Base-by-base conservation (phyloP, 2,888 invertebrate genomes). In the Nephrocerus scutellatus region DNA sequence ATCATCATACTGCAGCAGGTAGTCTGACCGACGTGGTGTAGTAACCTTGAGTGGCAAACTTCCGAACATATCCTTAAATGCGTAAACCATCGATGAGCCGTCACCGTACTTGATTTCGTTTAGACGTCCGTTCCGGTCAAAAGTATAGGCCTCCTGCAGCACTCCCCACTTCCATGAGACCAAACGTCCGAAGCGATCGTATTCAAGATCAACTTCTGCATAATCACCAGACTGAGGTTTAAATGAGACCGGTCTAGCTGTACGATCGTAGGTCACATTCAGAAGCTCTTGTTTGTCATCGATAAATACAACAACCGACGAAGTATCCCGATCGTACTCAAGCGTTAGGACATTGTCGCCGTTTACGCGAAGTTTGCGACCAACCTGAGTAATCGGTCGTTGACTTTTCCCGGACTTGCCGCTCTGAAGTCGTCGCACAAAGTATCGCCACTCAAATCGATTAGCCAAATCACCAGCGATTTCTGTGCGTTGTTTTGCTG, bases 371-470 rank as follows among this genome's bases (percentile, higher is more conserved):
- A 90, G 66, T 58, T 87, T 88, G 33, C 86, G 78, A 6, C 89
- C 90, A 12, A 90, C 84, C 67, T 88, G 88, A 0, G 85, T 81
- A 1, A 88, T 80, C 0, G 86, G 47, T 68, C 76, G 55, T 3
- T 60, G 62, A 2, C 56, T 45, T 13, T 62, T 61, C 36, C 60
- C 75, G 24, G 55, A 60, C 39, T 63, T 60, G 70, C 74, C 72
- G 74, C 80, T 52, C 71, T 80, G 76, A 22, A 82, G 74, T 46
- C 87, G 79, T 32, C 90, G 73, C 41, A 91, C 74, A 71, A 91
- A 91, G 70, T 91, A 95, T 25, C 92, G 76, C 95, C 95, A 96
- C 70, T 96, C 95, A 56, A 95, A 89, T 47, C 92, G 76, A 58
- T 93, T 93, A 0, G 90, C 89, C 37, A 91, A 66, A 59, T 92